These are phyloP conservation scores for Eleutherodactylus coqui DNA, from an alignment of 2,797 vertebrate genomes.

Conservation along the genomic window DNA sequence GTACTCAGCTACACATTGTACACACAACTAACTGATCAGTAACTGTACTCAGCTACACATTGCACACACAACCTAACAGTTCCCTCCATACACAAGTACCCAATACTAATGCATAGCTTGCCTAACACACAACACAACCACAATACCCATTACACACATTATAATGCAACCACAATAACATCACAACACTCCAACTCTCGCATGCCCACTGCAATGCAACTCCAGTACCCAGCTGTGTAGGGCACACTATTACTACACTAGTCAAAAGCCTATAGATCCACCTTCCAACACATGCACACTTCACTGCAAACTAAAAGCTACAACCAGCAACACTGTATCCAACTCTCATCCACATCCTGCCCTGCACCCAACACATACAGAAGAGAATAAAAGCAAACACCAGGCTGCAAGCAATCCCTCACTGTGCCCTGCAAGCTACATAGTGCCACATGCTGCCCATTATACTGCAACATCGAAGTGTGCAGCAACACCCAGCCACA, in stretches of 20 bases:
- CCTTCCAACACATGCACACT: neutral
- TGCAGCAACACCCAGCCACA: neutral
- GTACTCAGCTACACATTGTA: too few species aligned
- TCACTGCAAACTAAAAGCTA: neutral
- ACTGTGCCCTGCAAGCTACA: conserved; percentile 7
- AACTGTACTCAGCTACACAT: neutral
- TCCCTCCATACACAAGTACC: neutral
- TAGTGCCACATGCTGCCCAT: conserved; percentile 12
- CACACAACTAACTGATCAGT: too few species aligned
- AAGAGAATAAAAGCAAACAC: conserved; percentile 5
- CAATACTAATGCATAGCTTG: neutral
- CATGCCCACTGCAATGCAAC: conserved; percentile 26
- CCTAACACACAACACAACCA: neutral
- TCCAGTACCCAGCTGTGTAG: neutral
- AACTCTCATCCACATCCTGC: neutral
- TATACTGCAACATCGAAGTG: conserved; percentile 6
- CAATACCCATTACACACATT: neutral
- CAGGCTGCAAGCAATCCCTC: neutral
- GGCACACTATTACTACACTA: neutral
- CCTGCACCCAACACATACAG: neutral
- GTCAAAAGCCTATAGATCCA: neutral
- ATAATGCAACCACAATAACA: neutral
- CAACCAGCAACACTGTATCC: neutral
- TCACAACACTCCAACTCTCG: neutral
- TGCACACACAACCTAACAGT: too few species aligned